These are phyloP conservation scores for Eptatretus atami DNA, from an alignment of 2,797 vertebrate genomes.

Conservation along the genomic window DNA sequence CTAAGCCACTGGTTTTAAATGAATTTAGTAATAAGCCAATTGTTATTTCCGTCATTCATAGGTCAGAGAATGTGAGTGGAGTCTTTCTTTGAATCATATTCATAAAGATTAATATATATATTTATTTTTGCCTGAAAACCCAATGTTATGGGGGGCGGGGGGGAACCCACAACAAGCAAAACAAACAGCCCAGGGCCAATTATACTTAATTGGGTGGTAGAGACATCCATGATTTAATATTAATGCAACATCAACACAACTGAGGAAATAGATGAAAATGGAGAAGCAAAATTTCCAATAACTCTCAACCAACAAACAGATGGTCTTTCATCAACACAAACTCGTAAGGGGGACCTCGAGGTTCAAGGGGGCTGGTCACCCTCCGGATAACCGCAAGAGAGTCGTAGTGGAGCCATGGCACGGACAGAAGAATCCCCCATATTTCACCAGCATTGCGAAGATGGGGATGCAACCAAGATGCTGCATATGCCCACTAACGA, in stretches of 20 bases:
- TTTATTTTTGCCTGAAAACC: too few relatives aligned
- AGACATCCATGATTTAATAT: background rate
- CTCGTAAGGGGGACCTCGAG: conserved; percentile 43
- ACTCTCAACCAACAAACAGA: conserved; percentile 48
- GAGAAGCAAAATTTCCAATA: background rate
- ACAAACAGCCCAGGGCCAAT: background rate
- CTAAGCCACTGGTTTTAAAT: too few relatives aligned
- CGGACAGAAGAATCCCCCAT: conserved; percentile 53
- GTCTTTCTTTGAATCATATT: too few relatives aligned
- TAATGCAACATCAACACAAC: background rate
- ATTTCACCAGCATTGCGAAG: conserved; percentile 50
- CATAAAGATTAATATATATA: too few relatives aligned
- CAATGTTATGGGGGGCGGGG: background rate
- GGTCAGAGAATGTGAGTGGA: too few relatives aligned
- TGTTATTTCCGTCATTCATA: too few relatives aligned
- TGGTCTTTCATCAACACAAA: conserved; percentile 24
- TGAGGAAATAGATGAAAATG: background rate
- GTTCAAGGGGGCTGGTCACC: conserved; percentile 51
- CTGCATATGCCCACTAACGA: conserved; percentile 49
- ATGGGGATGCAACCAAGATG: conserved; percentile 74
- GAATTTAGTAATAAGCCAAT: too few relatives aligned
- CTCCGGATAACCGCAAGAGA: conserved; percentile 52
- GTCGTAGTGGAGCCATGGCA: conserved; percentile 86
- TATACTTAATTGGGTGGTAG: background rate
- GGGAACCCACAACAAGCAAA: background rate